Evolutionary conservation across 2,888 invertebrate genomes (phyloP), one percentile per base, ranked within the genome.

Genomic region (Dichetophora obliterata): DNA sequence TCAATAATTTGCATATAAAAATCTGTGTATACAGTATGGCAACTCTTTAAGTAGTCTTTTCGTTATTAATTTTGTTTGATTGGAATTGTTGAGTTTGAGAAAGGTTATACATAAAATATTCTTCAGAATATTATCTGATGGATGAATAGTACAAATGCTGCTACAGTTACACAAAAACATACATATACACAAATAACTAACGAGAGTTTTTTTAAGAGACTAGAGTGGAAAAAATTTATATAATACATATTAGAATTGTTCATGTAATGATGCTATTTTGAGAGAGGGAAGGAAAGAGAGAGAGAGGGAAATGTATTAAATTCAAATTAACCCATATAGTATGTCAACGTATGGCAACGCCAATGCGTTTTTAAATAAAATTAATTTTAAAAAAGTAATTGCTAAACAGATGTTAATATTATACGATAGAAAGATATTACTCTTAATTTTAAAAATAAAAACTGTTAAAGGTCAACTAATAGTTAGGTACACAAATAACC

Each of bases 11-110:
- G 63, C 59, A 72, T 80, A 78, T 73, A 76, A 76, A 79, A 79
- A 71, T 73, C 75, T 61, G 73, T 79, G 73, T 80, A 79, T 78
- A 81, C 65, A 74, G 76, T 81, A 81, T 81, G 80, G 80, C 80
- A 81, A 78, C 77, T 72, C 76, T 78, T 78, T 72, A 59, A 75
- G 57, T 76, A 80, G 80, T 79, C 79, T 79, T 79, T 78, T 80
- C 79, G 79, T 79, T 80, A 77, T 70, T 76, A 24, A 68, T 75
- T 78, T 75, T 77, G 57, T 77, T 75, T 68, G 57, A 54, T 63
- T 75, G 61, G 68, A 68, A 75, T 75, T 66, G 34, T 34, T n/a
- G n/a, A n/a, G 43, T 65, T 72, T 16, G 31, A 54, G 50, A 68
- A 54, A 16, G n/a, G 43, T 43, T 43, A 43, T 11, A 43, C 43